Conservation (phyloP, 1,140 invertebrate species). For the Drosophila takahashii region DNA sequence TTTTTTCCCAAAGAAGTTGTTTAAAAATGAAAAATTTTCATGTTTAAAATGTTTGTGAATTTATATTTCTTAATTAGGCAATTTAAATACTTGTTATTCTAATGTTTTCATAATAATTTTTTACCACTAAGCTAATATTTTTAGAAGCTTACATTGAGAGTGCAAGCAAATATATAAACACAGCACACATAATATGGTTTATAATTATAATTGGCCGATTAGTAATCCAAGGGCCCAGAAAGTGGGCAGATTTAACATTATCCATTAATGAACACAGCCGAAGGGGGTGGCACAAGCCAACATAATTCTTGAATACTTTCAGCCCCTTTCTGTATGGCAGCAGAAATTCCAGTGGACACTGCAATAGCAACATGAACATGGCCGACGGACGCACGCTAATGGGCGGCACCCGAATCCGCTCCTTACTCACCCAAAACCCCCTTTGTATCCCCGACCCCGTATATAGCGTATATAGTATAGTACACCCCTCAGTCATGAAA, state of each 20-base stretch:
- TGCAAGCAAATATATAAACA: background rate
- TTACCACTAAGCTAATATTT: no score
- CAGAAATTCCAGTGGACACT: conserved; percentile 43
- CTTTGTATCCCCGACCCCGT: background rate
- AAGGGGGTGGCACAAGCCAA: conserved; percentile 7
- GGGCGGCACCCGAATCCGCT: conserved; percentile 44
- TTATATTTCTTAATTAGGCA: no score
- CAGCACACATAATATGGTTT: background rate
- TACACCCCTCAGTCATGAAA: background rate
- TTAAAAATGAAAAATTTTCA: no score
- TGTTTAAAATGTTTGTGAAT: no score
- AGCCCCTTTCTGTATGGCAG: conserved; percentile 31
- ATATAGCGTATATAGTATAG: background rate
- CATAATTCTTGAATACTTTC: conserved; percentile 14
- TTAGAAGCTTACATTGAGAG: background rate
- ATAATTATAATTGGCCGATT: conserved; percentile 3
- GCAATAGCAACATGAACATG: conserved; percentile 53
- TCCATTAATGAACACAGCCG: conserved; percentile 11
- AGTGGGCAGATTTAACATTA: conserved; percentile 16
- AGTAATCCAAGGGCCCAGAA: background rate
- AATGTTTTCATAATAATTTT: no score
- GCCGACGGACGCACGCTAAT: conserved; percentile 68
- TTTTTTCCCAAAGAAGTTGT: no score
- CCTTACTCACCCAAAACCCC: conserved; percentile 12
- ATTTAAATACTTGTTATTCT: no score